Evolutionary conservation across 2,113 vertebrate species (phyloP), one percentile per base, ranked within the genome.

Genomic region (Delphinapterus leucas): DNA sequence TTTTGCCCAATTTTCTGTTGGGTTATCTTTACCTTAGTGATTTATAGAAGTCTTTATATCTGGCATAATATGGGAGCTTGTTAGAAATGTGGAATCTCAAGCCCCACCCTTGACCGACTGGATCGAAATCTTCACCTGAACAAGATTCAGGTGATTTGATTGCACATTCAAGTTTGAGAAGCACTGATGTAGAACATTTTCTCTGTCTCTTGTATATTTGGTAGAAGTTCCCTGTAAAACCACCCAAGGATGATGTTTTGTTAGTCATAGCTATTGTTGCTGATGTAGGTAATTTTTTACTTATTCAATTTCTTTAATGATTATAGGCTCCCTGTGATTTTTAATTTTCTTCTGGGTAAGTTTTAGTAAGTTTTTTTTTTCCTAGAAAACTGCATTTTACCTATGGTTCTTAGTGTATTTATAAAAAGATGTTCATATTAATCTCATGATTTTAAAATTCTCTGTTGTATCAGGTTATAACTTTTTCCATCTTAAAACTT

Each of bases 331-430:
- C 47, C 80, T 96, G 58, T 82, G 61, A 58, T 73, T 85, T 97
- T 93, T 82, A 82, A 93, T 93, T 90, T 91, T 91, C 83, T 96
- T 61, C 20, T 81, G 9, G 77, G 55, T 90, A 88, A 90, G 76
- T 93, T 60, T 79, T 95, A 68, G 49, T 61, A 63, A 33, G 18
- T 96, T 26, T 58, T 94, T 94, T 63, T 92, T 58, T 15, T 23
- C 3, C 55, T 79, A 93, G 92, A 88, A 97, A 93, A 83, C 60
- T 31, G 20, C 5, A 38, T 90, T 89, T 90, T 94, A 60, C 88
- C 38, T 73, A 25, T 86, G 38, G 25, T 89, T 96, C 74, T 96
- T 74, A 44, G 23, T 82, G 10, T 63, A 26, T 73, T 90, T 94
- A 85, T 53, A 60, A 73, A 93, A 95, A 88, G 15, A 88, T 70